phyloP scores from a whole-genome alignment of 2,113 vertebrate species.

The Melanostigma gelatinosum region DNA sequence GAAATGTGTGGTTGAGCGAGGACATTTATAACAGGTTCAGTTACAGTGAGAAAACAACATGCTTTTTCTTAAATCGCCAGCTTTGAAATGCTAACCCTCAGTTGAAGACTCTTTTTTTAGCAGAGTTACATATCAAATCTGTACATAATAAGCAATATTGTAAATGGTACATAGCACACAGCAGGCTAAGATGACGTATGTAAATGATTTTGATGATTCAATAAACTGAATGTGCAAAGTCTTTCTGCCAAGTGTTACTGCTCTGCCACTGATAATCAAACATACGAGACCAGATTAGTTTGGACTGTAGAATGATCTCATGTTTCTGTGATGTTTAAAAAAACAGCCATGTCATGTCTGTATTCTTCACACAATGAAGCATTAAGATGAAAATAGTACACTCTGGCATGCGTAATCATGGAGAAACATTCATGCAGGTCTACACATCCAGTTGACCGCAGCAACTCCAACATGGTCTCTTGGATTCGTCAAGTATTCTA shows the following conservation, averaged over 20 bases:
- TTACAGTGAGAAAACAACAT: conserved; percentile 17
- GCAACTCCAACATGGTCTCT: conserved; percentile 19
- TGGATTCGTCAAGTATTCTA: conserved; percentile 50
- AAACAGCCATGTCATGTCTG: conserved; percentile 13
- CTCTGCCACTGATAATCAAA: conserved; percentile 35
- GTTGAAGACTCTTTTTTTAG: conserved; percentile 10
- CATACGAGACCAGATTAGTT: conserved; percentile 31
- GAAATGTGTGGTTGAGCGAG: conserved; percentile 13
- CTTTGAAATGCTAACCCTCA: neutral
- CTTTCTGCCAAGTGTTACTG: conserved; percentile 28
- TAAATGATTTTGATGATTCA: conserved; percentile 19
- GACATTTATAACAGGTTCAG: conserved; percentile 2
- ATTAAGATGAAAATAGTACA: conserved; percentile 37
- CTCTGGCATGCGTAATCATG: conserved; percentile 67
- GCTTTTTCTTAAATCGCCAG: neutral
- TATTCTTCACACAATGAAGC: conserved; percentile 11
- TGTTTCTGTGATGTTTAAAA: conserved; percentile 16
- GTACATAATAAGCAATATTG: conserved; percentile 18
- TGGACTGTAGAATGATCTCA: conserved; percentile 32
- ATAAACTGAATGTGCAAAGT: conserved; percentile 49
- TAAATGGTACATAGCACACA: conserved; percentile 10
- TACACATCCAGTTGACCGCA: conserved; percentile 41
- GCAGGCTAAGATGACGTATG: neutral
- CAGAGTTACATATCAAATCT: conserved; percentile 23
- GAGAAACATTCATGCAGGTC: conserved; percentile 64